Percentiles rank a stretch among this genome's conserved stretches.
Conservation (phyloP, 2,797 vertebrate genomes). For the Lepus townsendii region DNA sequence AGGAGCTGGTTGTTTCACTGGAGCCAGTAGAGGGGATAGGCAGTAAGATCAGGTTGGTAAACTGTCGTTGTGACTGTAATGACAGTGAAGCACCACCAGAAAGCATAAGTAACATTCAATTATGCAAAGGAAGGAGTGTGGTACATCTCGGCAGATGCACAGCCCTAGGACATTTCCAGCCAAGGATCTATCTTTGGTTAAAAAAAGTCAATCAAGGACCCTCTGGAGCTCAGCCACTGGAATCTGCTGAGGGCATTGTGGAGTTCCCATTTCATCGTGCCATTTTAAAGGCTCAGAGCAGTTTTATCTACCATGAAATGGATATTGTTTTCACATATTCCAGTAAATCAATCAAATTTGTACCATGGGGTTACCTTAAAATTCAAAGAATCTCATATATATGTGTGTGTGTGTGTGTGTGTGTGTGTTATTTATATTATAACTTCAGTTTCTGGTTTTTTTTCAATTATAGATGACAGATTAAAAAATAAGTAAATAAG, state of each 20-base stretch:
- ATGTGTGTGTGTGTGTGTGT: no score
- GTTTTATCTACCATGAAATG: background rate
- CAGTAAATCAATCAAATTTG: background rate
- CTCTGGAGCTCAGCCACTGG: background rate
- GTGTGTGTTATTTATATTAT: background rate
- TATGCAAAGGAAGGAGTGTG: no score
- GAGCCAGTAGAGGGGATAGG: no score
- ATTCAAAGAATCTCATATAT: background rate
- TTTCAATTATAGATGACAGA: background rate
- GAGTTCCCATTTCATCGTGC: background rate
- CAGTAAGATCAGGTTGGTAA: no score
- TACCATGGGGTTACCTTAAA: background rate
- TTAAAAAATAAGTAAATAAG: background rate
- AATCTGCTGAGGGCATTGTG: background rate
- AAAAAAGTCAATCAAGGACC: background rate
- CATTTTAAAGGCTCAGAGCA: background rate
- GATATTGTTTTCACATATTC: background rate
- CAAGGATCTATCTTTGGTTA: background rate
- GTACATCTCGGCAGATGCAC: background rate
- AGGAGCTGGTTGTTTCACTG: no score
- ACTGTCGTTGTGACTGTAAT: no score
- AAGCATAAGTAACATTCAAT: no score
- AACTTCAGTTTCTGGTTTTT: no score
- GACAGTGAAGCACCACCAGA: no score
- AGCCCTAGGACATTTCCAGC: background rate